Conservation (phyloP, 1,140 invertebrate species). For the Propsilocerus akamusi region DNA sequence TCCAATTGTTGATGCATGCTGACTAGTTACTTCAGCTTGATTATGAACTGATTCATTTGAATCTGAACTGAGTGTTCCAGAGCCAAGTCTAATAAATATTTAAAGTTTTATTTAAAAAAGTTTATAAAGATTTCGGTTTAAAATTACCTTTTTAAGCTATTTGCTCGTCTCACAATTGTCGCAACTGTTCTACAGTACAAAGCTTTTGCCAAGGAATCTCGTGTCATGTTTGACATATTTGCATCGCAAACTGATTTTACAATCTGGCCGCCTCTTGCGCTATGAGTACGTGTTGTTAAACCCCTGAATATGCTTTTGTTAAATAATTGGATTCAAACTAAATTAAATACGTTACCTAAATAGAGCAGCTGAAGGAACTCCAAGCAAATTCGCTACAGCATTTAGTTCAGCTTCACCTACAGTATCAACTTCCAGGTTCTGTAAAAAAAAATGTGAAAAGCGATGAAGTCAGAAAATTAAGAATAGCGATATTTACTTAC, state of each 20-base stretch:
- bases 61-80: slow-evolving; percentile 75
- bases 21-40: slow-evolving; percentile 65
- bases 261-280: slow-evolving; percentile 55
- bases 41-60: slow-evolving; percentile 83
- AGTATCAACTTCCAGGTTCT: slow-evolving; percentile 49
- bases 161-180: slow-evolving; percentile 79
- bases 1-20: slow-evolving; percentile 71
- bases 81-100: slow-evolving; percentile 37
- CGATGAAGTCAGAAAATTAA: no score
- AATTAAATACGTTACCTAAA: slow-evolving; percentile 21
- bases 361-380: slow-evolving; percentile 54
- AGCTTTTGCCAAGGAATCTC: slow-evolving; percentile 81
- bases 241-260: slow-evolving; percentile 68
- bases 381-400: slow-evolving; percentile 65
- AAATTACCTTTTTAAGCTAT: slow-evolving; percentile 54
- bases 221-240: slow-evolving; percentile 66
- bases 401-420: slow-evolving; percentile 62
- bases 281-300: slow-evolving; percentile 66
- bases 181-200: slow-evolving; percentile 89
- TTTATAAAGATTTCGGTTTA: no score
- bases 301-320: slow-evolving; percentile 30
- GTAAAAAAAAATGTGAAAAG: background rate
- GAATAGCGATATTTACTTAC: slow-evolving; percentile 12
- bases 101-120: background rate
- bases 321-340: background rate